phyloP scores from a whole-genome alignment of 2,888 invertebrate genomes.

The Caenorhabditis angaria region DNA sequence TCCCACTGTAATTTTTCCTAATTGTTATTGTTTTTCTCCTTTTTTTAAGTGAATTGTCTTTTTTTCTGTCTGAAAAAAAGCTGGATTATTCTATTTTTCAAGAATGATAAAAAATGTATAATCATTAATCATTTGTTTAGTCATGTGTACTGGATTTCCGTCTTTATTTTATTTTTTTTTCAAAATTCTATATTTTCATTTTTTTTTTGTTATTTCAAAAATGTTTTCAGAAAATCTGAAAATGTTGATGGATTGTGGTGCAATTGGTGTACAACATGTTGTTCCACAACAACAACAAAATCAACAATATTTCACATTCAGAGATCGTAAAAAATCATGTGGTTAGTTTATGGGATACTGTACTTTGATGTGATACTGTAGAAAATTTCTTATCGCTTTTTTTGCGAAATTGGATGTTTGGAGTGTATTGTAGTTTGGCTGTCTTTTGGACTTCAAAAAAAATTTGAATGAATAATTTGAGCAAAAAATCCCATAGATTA shows the following conservation, averaged over 20 bases:
- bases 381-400: no score
- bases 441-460: no score
- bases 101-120: neutral
- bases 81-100: neutral
- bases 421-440: no score
- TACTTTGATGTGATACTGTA: no score
- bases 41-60: no score
- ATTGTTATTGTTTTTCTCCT: no score
- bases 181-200: neutral
- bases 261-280: neutral
- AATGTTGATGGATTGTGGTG: constrained; percentile 38
- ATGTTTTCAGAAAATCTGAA: constrained; percentile 5
- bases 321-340: constrained; percentile 38
- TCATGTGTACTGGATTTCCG: neutral
- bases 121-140: constrained; percentile 1
- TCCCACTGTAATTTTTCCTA: no score
- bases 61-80: no score
- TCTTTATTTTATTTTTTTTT: no score
- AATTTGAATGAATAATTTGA: no score
- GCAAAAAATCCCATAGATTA: no score
- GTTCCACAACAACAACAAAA: constrained; percentile 5
- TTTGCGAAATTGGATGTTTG: no score
- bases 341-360: constrained; percentile 16
- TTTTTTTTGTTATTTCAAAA: neutral
- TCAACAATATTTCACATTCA: constrained; percentile 12